A percentile compares a stretch with the other conserved stretches of the same genome.
phyloP scores from a whole-genome alignment of 2,888 invertebrate genomes.

The Dasysyrphus albostriatus region DNA sequence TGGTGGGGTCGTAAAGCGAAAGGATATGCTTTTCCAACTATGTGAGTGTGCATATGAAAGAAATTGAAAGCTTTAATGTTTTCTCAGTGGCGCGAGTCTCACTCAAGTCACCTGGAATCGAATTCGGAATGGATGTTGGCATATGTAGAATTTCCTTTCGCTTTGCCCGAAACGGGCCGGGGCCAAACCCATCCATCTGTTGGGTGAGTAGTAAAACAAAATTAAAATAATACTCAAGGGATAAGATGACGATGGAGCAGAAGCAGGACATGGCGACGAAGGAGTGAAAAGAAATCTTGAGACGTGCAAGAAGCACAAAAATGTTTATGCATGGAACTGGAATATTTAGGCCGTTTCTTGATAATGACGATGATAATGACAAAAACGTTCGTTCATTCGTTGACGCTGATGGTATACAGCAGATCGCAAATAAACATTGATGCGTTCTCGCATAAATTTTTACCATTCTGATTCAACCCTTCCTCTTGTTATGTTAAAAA shows the following conservation, averaged over 20 bases:
- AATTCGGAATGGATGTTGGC: slow-evolving; percentile 71
- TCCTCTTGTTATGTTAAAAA: not conserved
- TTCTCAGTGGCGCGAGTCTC: slow-evolving; percentile 70
- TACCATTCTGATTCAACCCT: slow-evolving; percentile 22
- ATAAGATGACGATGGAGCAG: slow-evolving; percentile 53
- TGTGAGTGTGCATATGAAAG: slow-evolving; percentile 43
- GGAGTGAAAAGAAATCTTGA: slow-evolving; percentile 50
- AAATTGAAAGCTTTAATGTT: slow-evolving; percentile 74
- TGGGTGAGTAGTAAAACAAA: slow-evolving; percentile 77
- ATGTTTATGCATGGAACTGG: slow-evolving; percentile 74
- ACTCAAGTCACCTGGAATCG: slow-evolving; percentile 76
- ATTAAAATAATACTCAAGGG: slow-evolving; percentile 76
- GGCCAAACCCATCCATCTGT: slow-evolving; percentile 50
- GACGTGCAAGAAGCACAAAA: slow-evolving; percentile 72
- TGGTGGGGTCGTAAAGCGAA: slow-evolving; percentile 35
- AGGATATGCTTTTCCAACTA: slow-evolving; percentile 15
- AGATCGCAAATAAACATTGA: slow-evolving; percentile 75
- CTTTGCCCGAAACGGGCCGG: not conserved
- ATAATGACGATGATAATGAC: slow-evolving; percentile 72
- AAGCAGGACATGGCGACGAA: slow-evolving; percentile 6
- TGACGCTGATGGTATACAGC: slow-evolving; percentile 52
- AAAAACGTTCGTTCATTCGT: slow-evolving; percentile 52
- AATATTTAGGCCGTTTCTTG: slow-evolving; percentile 75
- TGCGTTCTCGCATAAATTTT: slow-evolving; percentile 70
- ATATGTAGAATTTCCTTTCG: slow-evolving; percentile 60